A percentile compares a stretch with the other conserved stretches of the same genome.
Conservation (phyloP, 2,797 vertebrate species). For the Hippoglossus hippoglossus region DNA sequence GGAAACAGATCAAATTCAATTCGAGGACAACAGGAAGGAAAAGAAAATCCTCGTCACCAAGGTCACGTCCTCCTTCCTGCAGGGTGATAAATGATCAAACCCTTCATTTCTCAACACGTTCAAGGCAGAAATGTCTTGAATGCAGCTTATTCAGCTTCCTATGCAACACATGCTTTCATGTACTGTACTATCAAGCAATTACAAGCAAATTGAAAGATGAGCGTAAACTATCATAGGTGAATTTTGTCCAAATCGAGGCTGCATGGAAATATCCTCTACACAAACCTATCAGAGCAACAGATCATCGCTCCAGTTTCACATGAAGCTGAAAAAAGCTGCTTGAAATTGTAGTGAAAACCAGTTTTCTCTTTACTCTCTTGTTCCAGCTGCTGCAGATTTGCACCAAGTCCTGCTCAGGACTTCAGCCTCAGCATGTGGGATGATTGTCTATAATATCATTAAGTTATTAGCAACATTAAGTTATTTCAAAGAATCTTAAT, state of each 20-base stretch:
- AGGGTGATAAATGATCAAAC: no score
- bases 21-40: no score
- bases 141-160: background rate
- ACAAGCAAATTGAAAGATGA: background rate
- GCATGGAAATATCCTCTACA: slow-evolving; percentile 3
- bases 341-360: no score
- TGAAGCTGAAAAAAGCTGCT: background rate
- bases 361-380: no score
- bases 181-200: background rate
- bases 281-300: background rate
- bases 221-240: background rate
- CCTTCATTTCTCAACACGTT: no score
- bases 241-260: background rate
- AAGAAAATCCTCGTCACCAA: no score
- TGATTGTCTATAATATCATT: background rate
- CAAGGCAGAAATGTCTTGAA: background rate
- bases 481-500: background rate
- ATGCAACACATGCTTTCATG: no score
- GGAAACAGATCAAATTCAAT: no score
- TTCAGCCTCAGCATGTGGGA: background rate
- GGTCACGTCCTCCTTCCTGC: no score
- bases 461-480: no score
- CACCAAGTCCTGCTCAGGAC: background rate
- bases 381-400: background rate
- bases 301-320: background rate